These are phyloP conservation scores for Myiagra hebetior DNA, from an alignment of 2,113 vertebrate species.

Conservation along the genomic window DNA sequence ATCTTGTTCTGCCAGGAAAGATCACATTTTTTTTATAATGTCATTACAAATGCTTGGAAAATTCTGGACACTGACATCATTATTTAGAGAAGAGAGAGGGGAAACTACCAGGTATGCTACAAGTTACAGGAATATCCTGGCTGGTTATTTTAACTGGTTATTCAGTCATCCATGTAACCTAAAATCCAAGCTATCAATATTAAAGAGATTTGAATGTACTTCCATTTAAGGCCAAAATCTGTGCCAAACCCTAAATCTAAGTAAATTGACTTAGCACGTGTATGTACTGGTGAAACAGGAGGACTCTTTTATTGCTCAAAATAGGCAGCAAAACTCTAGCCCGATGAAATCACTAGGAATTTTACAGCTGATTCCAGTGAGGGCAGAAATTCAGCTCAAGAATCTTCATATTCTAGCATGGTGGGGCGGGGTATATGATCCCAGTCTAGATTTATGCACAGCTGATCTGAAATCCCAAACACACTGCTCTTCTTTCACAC, in stretches of 20 bases:
- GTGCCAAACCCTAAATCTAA: neutral
- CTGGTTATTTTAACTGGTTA: neutral
- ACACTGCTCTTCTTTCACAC: neutral
- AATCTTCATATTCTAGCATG: neutral
- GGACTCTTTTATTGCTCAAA: neutral
- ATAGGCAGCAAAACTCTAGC: neutral
- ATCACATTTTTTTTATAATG: neutral
- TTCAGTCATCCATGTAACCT: neutral
- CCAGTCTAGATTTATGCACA: neutral
- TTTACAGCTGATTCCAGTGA: neutral
- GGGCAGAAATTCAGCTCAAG: neutral
- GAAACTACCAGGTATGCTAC: neutral
- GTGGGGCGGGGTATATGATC: neutral
- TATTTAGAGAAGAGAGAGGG: neutral
- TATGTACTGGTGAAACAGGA: neutral
- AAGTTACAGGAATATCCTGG: neutral
- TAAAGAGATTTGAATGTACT: neutral
- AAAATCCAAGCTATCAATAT: neutral
- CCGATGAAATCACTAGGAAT: neutral
- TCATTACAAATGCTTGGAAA: neutral
- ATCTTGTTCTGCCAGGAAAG: neutral
- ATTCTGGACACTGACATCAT: neutral
- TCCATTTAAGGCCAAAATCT: neutral
- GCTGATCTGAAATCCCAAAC: neutral
- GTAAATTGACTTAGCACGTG: neutral